Conservation (phyloP, 2,113 vertebrate genomes). For the Mixornis gularis region DNA sequence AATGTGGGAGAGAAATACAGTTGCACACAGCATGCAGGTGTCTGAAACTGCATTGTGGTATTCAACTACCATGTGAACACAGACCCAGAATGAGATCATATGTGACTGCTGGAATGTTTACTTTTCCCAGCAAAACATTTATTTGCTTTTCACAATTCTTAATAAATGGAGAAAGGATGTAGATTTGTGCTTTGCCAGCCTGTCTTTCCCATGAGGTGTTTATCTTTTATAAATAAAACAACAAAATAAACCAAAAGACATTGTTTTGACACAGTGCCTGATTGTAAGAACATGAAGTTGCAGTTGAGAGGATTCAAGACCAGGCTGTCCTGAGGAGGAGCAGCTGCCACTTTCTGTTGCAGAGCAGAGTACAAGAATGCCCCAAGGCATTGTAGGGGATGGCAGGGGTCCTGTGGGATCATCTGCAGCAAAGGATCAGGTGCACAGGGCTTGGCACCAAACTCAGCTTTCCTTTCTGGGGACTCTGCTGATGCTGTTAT, state of each 20-base stretch:
- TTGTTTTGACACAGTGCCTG: neutral
- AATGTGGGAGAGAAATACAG: neutral
- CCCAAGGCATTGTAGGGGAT: neutral
- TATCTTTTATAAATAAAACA: neutral
- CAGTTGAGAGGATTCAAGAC: neutral
- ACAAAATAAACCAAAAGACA: neutral
- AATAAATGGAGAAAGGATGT: neutral
- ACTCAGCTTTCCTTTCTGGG: neutral
- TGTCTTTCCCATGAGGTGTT: neutral
- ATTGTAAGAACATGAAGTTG: neutral
- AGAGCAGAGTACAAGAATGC: neutral
- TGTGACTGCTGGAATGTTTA: neutral
- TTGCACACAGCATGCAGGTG: neutral
- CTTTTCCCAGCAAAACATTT: neutral
- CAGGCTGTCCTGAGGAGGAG: neutral
- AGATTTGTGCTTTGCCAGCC: neutral
- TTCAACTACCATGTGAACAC: neutral
- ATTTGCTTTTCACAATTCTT: slow-evolving; percentile 15
- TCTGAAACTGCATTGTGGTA: neutral
- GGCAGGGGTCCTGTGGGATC: neutral
- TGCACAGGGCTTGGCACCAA: neutral
- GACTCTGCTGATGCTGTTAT: neutral
- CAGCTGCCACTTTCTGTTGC: neutral
- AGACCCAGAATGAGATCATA: neutral
- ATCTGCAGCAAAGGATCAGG: neutral